A percentile compares a stretch with the other conserved stretches of the same genome.
Evolutionary conservation across 2,797 vertebrate genomes (phyloP).

Genomic region (Melanotaenia maccullochi): DNA sequence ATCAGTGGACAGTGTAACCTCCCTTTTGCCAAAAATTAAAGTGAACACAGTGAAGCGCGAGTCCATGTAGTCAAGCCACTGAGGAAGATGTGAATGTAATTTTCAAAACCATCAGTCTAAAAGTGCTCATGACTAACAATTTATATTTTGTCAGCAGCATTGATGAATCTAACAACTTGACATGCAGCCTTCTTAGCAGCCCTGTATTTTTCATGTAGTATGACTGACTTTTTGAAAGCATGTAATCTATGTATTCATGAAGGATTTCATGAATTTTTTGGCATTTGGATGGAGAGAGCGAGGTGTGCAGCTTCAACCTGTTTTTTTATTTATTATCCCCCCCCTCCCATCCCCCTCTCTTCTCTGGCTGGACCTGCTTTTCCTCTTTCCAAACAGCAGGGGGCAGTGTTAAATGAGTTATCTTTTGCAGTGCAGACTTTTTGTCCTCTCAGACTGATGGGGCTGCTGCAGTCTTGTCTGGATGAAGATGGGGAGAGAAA

Average conservation of each 20-base stretch:
- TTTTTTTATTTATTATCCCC: neutral
- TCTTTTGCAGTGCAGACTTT: constrained; percentile 62
- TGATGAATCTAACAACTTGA: constrained; percentile 42
- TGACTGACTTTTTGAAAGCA: constrained; percentile 58
- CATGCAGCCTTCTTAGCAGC: constrained; percentile 31
- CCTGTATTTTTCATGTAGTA: constrained; percentile 54
- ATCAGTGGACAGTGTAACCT: constrained; percentile 19
- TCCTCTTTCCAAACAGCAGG: constrained; percentile 68
- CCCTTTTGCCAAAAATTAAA: constrained; percentile 61
- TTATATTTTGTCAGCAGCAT: constrained; percentile 28
- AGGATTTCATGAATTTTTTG: constrained; percentile 66
- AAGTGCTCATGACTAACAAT: constrained; percentile 25
- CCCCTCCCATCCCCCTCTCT: neutral
- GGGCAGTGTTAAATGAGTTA: constrained; percentile 83
- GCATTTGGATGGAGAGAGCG: constrained; percentile 35
- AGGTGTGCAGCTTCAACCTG: constrained; percentile 26
- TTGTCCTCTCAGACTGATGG: constrained; percentile 75
- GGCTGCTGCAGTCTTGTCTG: constrained; percentile 76
- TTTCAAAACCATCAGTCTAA: constrained; percentile 33
- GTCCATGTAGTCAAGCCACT: neutral
- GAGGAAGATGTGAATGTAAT: constrained; percentile 23
- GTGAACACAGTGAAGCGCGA: constrained; percentile 10
- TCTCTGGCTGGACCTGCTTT: constrained; percentile 11
- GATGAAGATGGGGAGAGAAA: constrained; percentile 50
- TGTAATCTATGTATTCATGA: constrained; percentile 62